These are phyloP conservation scores for Hypena proboscidalis DNA, from an alignment of 2,888 invertebrate species.

Conservation along the genomic window DNA sequence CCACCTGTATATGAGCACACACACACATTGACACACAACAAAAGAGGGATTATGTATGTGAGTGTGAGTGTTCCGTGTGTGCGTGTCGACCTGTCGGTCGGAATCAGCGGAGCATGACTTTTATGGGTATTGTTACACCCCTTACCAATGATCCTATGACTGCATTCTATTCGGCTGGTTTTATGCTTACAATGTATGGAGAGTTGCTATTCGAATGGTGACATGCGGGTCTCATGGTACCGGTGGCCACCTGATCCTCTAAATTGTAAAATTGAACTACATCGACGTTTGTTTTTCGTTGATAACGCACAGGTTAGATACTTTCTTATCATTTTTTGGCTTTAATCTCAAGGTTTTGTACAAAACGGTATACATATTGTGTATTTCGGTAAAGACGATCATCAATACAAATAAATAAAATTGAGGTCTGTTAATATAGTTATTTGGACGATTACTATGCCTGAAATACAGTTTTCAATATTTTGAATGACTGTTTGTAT, in stretches of 20 bases:
- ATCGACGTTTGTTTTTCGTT: too few relatives aligned
- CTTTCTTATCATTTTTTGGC: too few relatives aligned
- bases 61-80: slow-evolving; percentile 33
- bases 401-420: too few relatives aligned
- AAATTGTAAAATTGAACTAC: slow-evolving; percentile 20
- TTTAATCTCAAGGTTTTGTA: too few relatives aligned
- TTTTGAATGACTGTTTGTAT: too few relatives aligned
- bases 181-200: slow-evolving; percentile 16
- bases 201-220: slow-evolving; percentile 10
- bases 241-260: slow-evolving; percentile 30
- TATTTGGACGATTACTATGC: too few relatives aligned
- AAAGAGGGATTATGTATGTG: slow-evolving; percentile 22
- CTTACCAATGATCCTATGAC: slow-evolving; percentile 52
- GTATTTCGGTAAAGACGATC: too few relatives aligned
- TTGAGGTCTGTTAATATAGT: too few relatives aligned
- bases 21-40: slow-evolving; percentile 18
- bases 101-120: slow-evolving; percentile 68
- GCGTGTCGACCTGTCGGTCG: slow-evolving; percentile 56
- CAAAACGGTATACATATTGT: too few relatives aligned
- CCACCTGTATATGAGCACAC: slow-evolving; percentile 51
- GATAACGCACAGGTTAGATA: too few relatives aligned
- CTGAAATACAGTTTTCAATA: too few relatives aligned
- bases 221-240: slow-evolving; percentile 21
- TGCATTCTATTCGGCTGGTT: slow-evolving; percentile 29
- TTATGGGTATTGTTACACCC: slow-evolving; percentile 63